phyloP scores from a whole-genome alignment of 2,888 invertebrate species.

The Aricia artaxerxes region DNA sequence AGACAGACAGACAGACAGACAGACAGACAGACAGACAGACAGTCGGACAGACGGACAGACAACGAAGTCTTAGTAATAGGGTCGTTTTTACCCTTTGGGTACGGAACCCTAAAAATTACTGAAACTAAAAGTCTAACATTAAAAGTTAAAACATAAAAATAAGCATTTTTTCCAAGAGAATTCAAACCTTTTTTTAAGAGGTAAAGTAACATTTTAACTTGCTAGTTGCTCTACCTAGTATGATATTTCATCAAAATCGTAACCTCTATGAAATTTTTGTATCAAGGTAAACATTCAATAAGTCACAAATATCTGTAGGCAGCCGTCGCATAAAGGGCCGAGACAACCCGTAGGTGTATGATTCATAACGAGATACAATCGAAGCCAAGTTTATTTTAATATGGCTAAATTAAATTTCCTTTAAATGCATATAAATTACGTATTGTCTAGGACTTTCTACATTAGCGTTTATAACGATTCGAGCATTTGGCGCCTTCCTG shows the following conservation, averaged over 20 bases:
- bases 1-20: too few species aligned
- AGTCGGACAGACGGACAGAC: too few species aligned
- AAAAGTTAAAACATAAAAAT: too few species aligned
- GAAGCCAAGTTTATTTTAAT: slow-evolving; percentile 18
- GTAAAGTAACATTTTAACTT: neutral
- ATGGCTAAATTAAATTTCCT: slow-evolving; percentile 28
- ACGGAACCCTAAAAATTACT: too few species aligned
- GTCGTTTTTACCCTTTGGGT: too few species aligned
- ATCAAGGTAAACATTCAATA: slow-evolving; percentile 8
- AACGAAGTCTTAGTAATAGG: too few species aligned
- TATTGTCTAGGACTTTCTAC: slow-evolving; percentile 12
- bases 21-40: too few species aligned
- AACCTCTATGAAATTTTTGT: neutral
- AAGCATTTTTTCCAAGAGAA: too few species aligned
- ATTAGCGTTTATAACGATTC: slow-evolving; percentile 6
- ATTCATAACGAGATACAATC: slow-evolving; percentile 29
- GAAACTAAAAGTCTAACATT: too few species aligned
- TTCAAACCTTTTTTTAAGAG: too few species aligned
- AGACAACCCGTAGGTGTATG: slow-evolving; percentile 23
- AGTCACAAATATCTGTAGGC: slow-evolving; percentile 26
- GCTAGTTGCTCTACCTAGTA: neutral
- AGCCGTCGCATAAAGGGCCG: slow-evolving; percentile 19
- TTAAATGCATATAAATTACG: slow-evolving; percentile 9
- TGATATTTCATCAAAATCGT: neutral
- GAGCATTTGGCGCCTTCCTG: neutral